Percentiles rank a stretch among this genome's conserved stretches.
Evolutionary conservation across 2,113 vertebrate species (phyloP).

Genomic region (Columba livia): DNA sequence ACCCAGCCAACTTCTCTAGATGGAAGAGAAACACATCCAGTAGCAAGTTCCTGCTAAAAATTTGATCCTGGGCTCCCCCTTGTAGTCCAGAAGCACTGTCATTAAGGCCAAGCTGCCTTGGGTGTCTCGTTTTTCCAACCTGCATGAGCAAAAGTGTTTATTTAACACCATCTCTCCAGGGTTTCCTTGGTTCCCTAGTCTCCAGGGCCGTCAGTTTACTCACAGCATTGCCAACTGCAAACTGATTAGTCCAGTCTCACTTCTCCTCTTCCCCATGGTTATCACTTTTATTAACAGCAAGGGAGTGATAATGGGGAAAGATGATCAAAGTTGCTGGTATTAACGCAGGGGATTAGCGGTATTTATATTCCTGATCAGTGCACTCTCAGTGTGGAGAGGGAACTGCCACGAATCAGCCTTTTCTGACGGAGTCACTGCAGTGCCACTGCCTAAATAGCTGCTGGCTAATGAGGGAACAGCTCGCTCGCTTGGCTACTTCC

Average conservation of each 20-base stretch:
- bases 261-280: slow-evolving; percentile 58
- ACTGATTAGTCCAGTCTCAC: slow-evolving; percentile 51
- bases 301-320: slow-evolving; percentile 68
- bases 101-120: not conserved
- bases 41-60: not conserved
- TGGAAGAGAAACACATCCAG: not conserved
- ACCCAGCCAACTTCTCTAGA: not conserved
- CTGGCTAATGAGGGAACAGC: slow-evolving; percentile 23
- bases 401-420: slow-evolving; percentile 51
- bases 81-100: not conserved
- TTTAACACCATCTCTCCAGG: slow-evolving; percentile 26
- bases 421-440: slow-evolving; percentile 34
- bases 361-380: slow-evolving; percentile 70
- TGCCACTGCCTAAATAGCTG: slow-evolving; percentile 46
- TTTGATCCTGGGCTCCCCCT: not conserved
- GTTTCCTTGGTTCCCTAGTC: slow-evolving; percentile 23
- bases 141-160: not conserved
- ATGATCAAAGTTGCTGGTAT: slow-evolving; percentile 69
- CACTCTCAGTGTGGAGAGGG: slow-evolving; percentile 24
- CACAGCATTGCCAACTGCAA: slow-evolving; percentile 35
- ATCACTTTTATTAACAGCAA: slow-evolving; percentile 68
- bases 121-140: not conserved
- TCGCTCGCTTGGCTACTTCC: not conserved
- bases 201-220: slow-evolving; percentile 55
- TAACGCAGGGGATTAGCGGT: slow-evolving; percentile 61